A percentile compares a stretch with the other conserved stretches of the same genome.
Evolutionary conservation across 2,113 vertebrate species (phyloP).

Genomic region (Gila orcuttii): DNA sequence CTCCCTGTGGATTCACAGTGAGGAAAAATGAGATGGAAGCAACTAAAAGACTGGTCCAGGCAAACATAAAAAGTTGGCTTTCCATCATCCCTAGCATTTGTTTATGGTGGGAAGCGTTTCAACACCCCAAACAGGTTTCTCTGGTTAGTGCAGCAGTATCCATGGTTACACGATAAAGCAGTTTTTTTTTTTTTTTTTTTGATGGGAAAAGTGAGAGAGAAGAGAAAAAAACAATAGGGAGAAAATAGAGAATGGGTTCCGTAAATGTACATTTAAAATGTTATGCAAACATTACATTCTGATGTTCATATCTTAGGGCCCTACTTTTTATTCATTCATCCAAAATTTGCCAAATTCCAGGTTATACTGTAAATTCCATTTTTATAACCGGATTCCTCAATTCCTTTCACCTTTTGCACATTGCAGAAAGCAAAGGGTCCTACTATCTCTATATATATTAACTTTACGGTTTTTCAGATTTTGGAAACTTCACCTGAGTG

Average conservation of each 20-base stretch:
- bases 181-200: not conserved
- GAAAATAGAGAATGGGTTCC: not conserved
- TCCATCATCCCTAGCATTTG: not conserved
- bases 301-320: no score
- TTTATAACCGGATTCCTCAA: no score
- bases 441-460: no score
- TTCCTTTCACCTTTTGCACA: no score
- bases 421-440: no score
- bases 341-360: no score
- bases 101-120: conserved; percentile 24
- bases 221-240: not conserved
- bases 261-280: not conserved
- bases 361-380: no score
- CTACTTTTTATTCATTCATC: not conserved
- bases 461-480: not conserved
- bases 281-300: not conserved
- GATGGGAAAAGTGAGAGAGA: not conserved
- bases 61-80: conserved; percentile 10
- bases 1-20: conserved; percentile 35
- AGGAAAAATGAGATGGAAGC: conserved; percentile 15
- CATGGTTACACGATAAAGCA: conserved; percentile 23
- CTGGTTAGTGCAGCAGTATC: conserved; percentile 12
- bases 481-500: not conserved
- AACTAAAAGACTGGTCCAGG: not conserved
- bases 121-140: conserved; percentile 11